phyloP scores from a whole-genome alignment of 2,797 vertebrate genomes.

The Periophthalmus magnuspinnatus region DNA sequence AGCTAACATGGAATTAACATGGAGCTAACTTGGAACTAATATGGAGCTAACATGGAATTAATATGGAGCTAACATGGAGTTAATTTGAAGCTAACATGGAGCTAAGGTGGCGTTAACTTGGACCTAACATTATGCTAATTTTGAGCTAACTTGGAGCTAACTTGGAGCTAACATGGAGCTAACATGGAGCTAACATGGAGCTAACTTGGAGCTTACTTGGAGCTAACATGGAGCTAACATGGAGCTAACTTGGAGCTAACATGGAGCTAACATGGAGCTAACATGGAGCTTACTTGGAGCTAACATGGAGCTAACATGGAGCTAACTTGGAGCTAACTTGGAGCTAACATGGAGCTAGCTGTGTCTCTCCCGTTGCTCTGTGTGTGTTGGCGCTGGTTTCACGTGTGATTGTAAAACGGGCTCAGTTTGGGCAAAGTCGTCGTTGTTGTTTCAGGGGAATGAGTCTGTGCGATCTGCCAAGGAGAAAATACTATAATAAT shows the following conservation, averaged over 20 bases:
- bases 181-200: too few relatives aligned
- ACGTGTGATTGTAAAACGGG: conserved; percentile 49
- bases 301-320: neutral
- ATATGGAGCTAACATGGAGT: neutral
- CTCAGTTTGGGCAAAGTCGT: conserved; percentile 29
- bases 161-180: too few relatives aligned
- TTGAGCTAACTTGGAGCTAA: too few relatives aligned
- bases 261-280: too few relatives aligned
- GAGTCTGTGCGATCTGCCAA: conserved; percentile 14
- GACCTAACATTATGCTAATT: too few relatives aligned
- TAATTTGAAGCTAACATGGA: too few relatives aligned
- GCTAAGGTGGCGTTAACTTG: too few relatives aligned
- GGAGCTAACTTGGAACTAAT: conserved; percentile 20
- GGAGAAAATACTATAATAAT: neutral
- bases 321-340: too few relatives aligned
- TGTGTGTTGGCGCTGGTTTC: conserved; percentile 27
- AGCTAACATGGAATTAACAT: too few relatives aligned
- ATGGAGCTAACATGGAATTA: conserved; percentile 33
- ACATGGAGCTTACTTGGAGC: neutral
- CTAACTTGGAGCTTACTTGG: too few relatives aligned
- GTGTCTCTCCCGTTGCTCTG: conserved; percentile 8
- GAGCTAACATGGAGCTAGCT: conserved; percentile 31
- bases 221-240: too few relatives aligned
- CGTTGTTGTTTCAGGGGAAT: conserved; percentile 34
- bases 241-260: too few relatives aligned